Base-by-base conservation (phyloP, 2,797 vertebrate species). In the Smutsia temminckii region DNA sequence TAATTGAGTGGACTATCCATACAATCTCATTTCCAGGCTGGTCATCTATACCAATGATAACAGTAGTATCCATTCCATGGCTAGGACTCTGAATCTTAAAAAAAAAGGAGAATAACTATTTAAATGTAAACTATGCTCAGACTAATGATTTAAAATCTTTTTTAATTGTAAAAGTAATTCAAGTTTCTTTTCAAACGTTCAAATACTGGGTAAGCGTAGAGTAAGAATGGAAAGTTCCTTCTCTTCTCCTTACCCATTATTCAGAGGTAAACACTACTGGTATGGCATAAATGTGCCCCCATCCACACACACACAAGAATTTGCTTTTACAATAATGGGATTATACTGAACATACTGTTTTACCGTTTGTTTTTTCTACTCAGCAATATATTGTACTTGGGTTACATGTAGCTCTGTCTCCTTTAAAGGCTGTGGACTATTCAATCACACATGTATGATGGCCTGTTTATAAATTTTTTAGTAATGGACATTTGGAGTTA, bases 11-110 rank as follows among this genome's bases (percentile, higher is more conserved):
- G 55, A 84, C 57, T 96, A 57, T 92, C 94, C 64, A 84, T 25
- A 59, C 66, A 85, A 84, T 90, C 57, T 95, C 85, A 96, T 96
- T 96, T 97, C 72, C 91, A 95, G 85, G 37, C 72, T 77, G 74
- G 74, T 91, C 95, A 95, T 92, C 66, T 92, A 8, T 89, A 66
- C 86, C 63, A 59, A 14, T 79, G 72, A 80, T 71, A 84, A 84
- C 29, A 92, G 93, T 63, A 74, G 46, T 20, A 89, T 64, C 46
- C 10, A 32, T 46, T 25, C 49, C 18, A 63, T 23, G 37, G 42
- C 63, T 85, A 27, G 51, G 66, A 69, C 8, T 91, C 40, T 90
- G 79, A 88, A 90, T 89, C 63, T 84, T 79, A 32, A 85, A 57
- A 63, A 63, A 53, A 53, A 53, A 59, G 34, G 9, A 79, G 9